Base-by-base conservation (phyloP, 2,797 vertebrate species). In the Vespertilio murinus region DNA sequence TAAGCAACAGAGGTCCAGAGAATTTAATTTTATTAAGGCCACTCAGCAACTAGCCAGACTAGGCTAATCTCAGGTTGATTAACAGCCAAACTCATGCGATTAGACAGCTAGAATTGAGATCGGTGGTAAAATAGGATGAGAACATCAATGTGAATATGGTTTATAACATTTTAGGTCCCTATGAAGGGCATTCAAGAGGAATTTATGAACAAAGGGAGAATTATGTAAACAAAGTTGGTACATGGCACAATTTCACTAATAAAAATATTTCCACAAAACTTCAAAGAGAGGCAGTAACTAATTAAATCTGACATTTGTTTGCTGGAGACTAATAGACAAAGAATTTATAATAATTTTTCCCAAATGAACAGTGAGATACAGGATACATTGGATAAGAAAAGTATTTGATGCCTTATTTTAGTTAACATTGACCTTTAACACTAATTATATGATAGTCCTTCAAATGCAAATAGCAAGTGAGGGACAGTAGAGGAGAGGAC, bases 291-390 rank as follows among this genome's bases (percentile, higher is more conserved):
- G 92, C 47, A 78, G 79, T 86, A 65, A 11, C 64, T 96, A 96
- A 96, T 82, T 18, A 30, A 96, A 96, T 64, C 56, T 75, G 89
- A 94, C 83, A 59, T 93, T 89, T 56, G 64, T 95, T 96, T 96
- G 77, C 88, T 93, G 92, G 86, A 82, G 88, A 92, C 52, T 93
- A 97, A 94, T 47, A 97, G 95, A 54, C 61, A 85, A 96, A 77
- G 56, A 97, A 96, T 93, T 90, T 11, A 33, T 69, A 95, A 96
- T 96, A 96, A 95, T 96, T 75, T 97, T 71, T 96, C 38, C 85
- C 75, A 33, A 23, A 80, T 96, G 80, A 91, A 97, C 97, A 97
- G 95, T 96, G 95, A 97, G 94, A 97, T 97, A 95, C 91, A 97
- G 90, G 84, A 95, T 97, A 56, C 88, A 47, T 93, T 91, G 95